Evolutionary conservation across 2,113 vertebrate genomes (phyloP).

Genomic region (Indicator indicator): DNA sequence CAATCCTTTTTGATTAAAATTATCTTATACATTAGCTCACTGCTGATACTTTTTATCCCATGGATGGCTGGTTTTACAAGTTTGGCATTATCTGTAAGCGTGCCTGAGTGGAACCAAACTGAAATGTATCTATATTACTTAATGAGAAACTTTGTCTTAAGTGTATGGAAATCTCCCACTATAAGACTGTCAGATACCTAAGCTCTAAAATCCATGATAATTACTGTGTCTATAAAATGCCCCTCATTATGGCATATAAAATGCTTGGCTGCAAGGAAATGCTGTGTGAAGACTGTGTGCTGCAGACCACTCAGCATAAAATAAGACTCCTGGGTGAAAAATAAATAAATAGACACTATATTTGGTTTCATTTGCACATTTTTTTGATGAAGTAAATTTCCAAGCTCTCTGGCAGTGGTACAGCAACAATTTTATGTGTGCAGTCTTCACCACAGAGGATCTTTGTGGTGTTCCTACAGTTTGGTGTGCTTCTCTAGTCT

Average conservation of each 20-base stretch:
- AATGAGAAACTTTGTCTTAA: slow-evolving; percentile 75
- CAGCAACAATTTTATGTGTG: background rate
- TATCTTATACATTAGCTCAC: slow-evolving; percentile 27
- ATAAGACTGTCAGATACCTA: slow-evolving; percentile 72
- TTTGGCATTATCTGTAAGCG: slow-evolving; percentile 63
- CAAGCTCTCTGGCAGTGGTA: slow-evolving; percentile 7
- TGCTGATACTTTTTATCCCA: slow-evolving; percentile 50
- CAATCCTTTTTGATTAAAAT: slow-evolving; percentile 28
- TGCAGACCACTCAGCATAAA: slow-evolving; percentile 66
- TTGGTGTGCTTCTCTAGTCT: background rate
- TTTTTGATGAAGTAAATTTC: slow-evolving; percentile 38
- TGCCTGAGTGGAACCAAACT: slow-evolving; percentile 43
- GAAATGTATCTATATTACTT: slow-evolving; percentile 73
- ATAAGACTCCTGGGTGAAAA: slow-evolving; percentile 66
- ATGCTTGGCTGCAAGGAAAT: slow-evolving; percentile 69
- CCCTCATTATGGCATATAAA: slow-evolving; percentile 72
- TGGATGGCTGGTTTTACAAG: slow-evolving; percentile 62
- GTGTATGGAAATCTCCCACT: slow-evolving; percentile 63
- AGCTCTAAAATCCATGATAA: slow-evolving; percentile 77
- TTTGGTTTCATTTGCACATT: slow-evolving; percentile 20
- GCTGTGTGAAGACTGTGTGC: slow-evolving; percentile 61
- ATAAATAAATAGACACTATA: slow-evolving; percentile 43
- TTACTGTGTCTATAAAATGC: slow-evolving; percentile 70
- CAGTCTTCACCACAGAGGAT: background rate
- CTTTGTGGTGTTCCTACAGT: background rate